phyloP scores from a whole-genome alignment of 2,888 invertebrate species.

The Agriopis aurantiaria region DNA sequence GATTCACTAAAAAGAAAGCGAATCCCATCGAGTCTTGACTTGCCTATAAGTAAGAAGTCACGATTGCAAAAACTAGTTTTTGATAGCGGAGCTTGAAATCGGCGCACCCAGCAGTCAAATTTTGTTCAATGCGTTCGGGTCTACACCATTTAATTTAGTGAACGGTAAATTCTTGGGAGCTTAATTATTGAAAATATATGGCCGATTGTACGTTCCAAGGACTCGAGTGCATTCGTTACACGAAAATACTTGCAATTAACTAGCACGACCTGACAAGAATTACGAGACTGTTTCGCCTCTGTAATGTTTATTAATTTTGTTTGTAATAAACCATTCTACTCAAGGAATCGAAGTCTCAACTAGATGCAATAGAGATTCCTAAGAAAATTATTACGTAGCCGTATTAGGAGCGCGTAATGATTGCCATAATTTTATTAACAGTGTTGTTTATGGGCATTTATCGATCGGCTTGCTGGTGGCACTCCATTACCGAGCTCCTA shows the following conservation, averaged over 20 bases:
- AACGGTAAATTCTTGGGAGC: conserved; percentile 45
- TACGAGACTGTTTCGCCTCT: conserved; percentile 33
- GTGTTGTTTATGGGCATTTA: conserved; percentile 38
- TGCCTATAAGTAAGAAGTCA: conserved; percentile 63
- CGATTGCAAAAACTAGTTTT: conserved; percentile 62
- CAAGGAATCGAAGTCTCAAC: conserved; percentile 26
- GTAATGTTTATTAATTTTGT: conserved; percentile 38
- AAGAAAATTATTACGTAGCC: conserved; percentile 32
- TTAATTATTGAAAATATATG: conserved; percentile 42
- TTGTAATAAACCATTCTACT: conserved; percentile 32
- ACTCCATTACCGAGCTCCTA: conserved; percentile 37
- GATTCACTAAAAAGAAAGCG: conserved; percentile 61
- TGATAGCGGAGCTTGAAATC: conserved; percentile 53
- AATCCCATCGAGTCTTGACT: conserved; percentile 59
- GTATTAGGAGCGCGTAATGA: conserved; percentile 33
- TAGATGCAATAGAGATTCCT: conserved; percentile 35
- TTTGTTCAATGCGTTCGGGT: conserved; percentile 50
- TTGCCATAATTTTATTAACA: conserved; percentile 38
- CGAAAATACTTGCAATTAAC: conserved; percentile 40
- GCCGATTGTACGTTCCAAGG: conserved; percentile 37
- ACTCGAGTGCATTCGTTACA: conserved; percentile 36
- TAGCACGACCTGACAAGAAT: conserved; percentile 24
- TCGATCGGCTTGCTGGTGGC: conserved; percentile 34
- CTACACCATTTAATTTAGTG: conserved; percentile 43
- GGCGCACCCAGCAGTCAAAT: conserved; percentile 55